Conservation (phyloP, 2,888 invertebrate species). For the Stictocephala bisonia region DNA sequence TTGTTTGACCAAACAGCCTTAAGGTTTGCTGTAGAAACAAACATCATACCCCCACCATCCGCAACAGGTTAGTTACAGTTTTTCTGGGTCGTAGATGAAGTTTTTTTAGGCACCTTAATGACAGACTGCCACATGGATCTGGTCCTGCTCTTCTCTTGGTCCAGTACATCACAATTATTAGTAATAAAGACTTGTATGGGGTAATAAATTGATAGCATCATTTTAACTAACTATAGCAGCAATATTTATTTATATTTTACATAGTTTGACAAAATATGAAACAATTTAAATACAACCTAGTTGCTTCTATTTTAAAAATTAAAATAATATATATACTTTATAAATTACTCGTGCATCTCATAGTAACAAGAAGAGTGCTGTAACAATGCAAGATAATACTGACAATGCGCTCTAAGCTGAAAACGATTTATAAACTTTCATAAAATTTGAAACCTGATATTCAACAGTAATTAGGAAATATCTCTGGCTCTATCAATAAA, state of each 20-base stretch:
- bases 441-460: constrained; percentile 41
- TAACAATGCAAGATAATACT: constrained; percentile 40
- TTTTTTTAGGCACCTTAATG: too few relatives aligned
- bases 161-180: too few relatives aligned
- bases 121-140: too few relatives aligned
- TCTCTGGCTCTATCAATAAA: constrained; percentile 41
- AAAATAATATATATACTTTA: constrained; percentile 44
- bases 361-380: constrained; percentile 41
- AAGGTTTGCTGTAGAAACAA: too few relatives aligned
- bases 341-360: constrained; percentile 45
- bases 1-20: too few relatives aligned
- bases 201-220: too few relatives aligned
- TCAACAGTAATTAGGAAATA: constrained; percentile 27
- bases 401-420: constrained; percentile 40
- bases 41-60: too few relatives aligned
- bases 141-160: too few relatives aligned
- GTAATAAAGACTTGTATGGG: too few relatives aligned
- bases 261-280: constrained; percentile 41
- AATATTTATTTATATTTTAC: constrained; percentile 45
- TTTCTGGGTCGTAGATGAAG: too few relatives aligned
- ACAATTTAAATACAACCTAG: constrained; percentile 44
- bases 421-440: constrained; percentile 35
- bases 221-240: constrained; percentile 39
- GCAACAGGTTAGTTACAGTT: too few relatives aligned
- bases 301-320: constrained; percentile 40